Conservation (phyloP, 2,797 vertebrate species). For the Clamator glandarius region DNA sequence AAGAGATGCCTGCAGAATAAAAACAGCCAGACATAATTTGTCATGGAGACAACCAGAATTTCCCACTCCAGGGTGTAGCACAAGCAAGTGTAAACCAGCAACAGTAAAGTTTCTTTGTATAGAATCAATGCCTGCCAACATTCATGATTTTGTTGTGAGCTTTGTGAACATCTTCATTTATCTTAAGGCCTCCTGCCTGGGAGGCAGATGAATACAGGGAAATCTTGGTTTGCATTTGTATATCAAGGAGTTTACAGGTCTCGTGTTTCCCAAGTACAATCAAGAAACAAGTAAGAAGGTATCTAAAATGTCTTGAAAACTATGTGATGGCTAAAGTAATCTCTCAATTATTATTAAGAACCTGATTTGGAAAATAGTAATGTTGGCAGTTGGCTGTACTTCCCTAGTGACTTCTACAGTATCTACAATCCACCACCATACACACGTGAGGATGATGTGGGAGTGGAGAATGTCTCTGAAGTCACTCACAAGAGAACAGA, state of each 20-base stretch:
- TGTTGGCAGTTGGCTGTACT: not conserved
- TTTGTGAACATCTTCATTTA: constrained; percentile 8
- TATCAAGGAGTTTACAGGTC: not conserved
- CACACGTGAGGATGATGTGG: not conserved
- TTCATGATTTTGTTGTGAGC: not conserved
- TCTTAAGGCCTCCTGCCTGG: not conserved
- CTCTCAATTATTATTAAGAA: not conserved
- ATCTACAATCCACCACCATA: not conserved
- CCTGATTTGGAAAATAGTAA: not conserved
- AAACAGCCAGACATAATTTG: not conserved
- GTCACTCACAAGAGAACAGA: not conserved
- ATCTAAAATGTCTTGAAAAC: not conserved
- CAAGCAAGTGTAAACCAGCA: not conserved
- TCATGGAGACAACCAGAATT: not conserved
- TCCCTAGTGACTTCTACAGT: not conserved
- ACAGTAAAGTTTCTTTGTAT: not conserved
- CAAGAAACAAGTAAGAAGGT: not conserved
- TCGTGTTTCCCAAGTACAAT: not conserved
- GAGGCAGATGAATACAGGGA: not conserved
- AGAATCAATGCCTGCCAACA: not conserved
- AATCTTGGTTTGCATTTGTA: not conserved
- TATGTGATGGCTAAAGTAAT: not conserved
- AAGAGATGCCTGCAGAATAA: not conserved
- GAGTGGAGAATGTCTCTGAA: not conserved
- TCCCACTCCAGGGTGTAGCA: not conserved